Conservation (phyloP, 2,888 invertebrate genomes). For the Elgonia sp. region DNA sequence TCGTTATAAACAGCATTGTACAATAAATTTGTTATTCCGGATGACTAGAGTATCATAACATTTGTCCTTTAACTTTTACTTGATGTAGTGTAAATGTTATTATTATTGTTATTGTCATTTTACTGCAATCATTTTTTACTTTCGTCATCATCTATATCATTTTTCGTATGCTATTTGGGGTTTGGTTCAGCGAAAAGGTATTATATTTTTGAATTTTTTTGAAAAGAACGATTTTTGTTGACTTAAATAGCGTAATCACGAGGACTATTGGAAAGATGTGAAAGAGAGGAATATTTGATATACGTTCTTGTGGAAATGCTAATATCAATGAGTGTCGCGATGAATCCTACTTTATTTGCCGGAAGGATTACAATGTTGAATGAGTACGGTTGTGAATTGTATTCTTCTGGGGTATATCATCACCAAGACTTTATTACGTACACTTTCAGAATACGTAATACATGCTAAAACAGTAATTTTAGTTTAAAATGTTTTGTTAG, state of each 20-base stretch:
- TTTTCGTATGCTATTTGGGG: no score
- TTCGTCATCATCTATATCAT: no score
- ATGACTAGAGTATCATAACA: not conserved
- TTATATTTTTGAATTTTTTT: no score
- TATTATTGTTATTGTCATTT: no score
- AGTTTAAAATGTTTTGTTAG: not conserved
- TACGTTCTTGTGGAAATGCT: constrained; percentile 52
- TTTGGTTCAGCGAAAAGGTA: no score
- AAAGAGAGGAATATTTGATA: constrained; percentile 51
- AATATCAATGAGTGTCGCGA: constrained; percentile 62
- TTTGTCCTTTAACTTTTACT: not conserved
- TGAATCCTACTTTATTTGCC: constrained; percentile 64
- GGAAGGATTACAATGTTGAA: constrained; percentile 58
- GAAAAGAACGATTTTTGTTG: constrained; percentile 23
- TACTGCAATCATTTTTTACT: no score
- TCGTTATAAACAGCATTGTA: constrained; percentile 34
- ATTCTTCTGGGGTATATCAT: constrained; percentile 41
- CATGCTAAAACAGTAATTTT: constrained; percentile 13
- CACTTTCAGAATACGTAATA: constrained; percentile 37
- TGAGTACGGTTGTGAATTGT: constrained; percentile 52
- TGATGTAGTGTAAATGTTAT: not conserved
- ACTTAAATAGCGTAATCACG: constrained; percentile 43
- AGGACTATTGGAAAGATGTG: constrained; percentile 29
- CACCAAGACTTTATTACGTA: constrained; percentile 32
- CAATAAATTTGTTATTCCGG: constrained; percentile 18